These are phyloP conservation scores for Sisyra nigra DNA, from an alignment of 2,888 invertebrate genomes.

Conservation along the genomic window DNA sequence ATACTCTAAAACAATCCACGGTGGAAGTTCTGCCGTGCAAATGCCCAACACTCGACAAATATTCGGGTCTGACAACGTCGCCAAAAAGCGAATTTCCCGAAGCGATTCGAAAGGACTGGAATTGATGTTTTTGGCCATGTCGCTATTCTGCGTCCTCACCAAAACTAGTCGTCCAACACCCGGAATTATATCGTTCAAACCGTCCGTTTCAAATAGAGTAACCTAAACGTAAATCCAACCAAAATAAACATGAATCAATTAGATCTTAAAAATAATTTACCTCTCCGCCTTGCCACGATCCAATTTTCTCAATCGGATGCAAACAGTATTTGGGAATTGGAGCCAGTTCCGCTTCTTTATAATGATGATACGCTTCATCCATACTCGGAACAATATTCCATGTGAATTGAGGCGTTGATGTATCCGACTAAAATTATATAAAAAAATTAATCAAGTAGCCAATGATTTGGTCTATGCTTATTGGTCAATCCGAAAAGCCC, in stretches of 20 bases:
- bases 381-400: constrained; percentile 46
- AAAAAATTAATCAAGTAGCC: background rate
- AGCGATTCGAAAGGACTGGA: constrained; percentile 28
- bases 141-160: constrained; percentile 32
- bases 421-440: constrained; percentile 24
- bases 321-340: constrained; percentile 38
- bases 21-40: constrained; percentile 37
- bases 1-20: constrained; percentile 56
- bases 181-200: constrained; percentile 29
- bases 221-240: constrained; percentile 24
- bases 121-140: constrained; percentile 24
- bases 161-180: constrained; percentile 33
- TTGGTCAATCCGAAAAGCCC: too few relatives aligned
- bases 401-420: constrained; percentile 34
- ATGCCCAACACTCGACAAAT: constrained; percentile 47
- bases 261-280: too few relatives aligned
- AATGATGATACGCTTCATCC: constrained; percentile 38
- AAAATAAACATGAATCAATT: too few relatives aligned
- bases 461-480: too few relatives aligned
- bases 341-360: constrained; percentile 35
- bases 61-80: constrained; percentile 48
- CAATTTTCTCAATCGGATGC: constrained; percentile 36
- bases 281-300: constrained; percentile 39
- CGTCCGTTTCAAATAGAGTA: constrained; percentile 35
- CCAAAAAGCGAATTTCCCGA: constrained; percentile 51